Evolutionary conservation across 2,797 vertebrate genomes (phyloP).

Genomic region (Chelonia mydas): DNA sequence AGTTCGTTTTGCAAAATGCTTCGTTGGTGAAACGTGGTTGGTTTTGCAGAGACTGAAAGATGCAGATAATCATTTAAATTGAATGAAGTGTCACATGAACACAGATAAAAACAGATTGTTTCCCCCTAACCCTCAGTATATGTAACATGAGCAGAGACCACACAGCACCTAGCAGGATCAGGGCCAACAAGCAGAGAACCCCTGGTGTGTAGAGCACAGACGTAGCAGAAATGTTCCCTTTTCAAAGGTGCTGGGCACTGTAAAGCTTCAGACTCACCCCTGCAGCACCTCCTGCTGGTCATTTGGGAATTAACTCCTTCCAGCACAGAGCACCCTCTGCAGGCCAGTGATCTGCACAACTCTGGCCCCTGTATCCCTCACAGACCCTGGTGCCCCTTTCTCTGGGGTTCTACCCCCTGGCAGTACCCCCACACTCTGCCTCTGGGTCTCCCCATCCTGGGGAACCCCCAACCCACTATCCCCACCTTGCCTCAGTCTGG

Average conservation of each 20-base stretch:
- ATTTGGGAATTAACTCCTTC: too few relatives aligned
- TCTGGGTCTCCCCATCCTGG: too few relatives aligned
- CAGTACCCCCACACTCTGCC: too few relatives aligned
- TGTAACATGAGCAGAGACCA: neutral
- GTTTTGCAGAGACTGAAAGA: constrained; percentile 57
- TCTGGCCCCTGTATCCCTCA: too few relatives aligned
- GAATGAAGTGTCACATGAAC: constrained; percentile 20
- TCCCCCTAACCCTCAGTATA: neutral
- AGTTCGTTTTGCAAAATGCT: neutral
- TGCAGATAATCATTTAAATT: constrained; percentile 23
- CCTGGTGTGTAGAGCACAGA: neutral
- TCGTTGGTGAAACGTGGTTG: neutral
- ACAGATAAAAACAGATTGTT: neutral
- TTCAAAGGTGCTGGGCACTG: neutral
- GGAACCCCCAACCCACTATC: too few relatives aligned
- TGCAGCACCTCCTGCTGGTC: too few relatives aligned
- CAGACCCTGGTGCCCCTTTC: too few relatives aligned
- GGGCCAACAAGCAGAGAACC: neutral
- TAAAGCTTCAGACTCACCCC: too few relatives aligned
- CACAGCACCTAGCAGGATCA: neutral
- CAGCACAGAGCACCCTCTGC: too few relatives aligned
- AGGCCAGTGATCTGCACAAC: too few relatives aligned
- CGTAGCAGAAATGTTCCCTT: neutral
- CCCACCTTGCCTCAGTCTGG: too few relatives aligned
- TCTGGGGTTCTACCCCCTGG: too few relatives aligned